Base-by-base conservation (phyloP, 1,140 invertebrate species). In the Pollicipes pollicipes region DNA sequence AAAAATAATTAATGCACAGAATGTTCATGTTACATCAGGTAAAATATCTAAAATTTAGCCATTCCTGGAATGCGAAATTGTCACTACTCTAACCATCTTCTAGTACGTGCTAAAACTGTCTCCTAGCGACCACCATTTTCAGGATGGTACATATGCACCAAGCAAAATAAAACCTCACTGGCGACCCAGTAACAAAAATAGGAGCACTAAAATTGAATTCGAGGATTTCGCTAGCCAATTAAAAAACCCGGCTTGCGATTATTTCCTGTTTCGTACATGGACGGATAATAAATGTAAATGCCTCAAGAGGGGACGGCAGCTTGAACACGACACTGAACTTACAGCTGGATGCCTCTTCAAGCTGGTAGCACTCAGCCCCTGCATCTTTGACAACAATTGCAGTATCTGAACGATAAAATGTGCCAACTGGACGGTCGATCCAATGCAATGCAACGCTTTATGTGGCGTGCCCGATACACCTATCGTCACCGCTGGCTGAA, bases 311-410 rank as follows among this genome's bases (percentile, higher is more conserved):
- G 45, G 68, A 71, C 45, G 17, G 68, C 27, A 69, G 45, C 70
- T 58, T 26, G 26, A n/a, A n/a, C n/a, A n/a, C n/a, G n/a, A n/a
- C n/a, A n/a, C n/a, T n/a, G 64, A 32, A 77, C 84, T 82, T 81
- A 87, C 85, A 72, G 86, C 81, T 69, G 85, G 85, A 75, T 87
- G 83, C 73, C 85, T 86, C 76, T 84, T 86, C 3, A 87, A 69
- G 58, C 76, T 76, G 21, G 68, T 21, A 28, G 72, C 8, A 3
- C 70, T 71, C 0, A 75, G 69, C n/a, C 76, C 76, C 69, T 73
- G 72, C 72, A 73, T 73, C 0, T 21, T 58, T 58, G 45, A 58
- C 13, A 21, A 21, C 4, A 58, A 68, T 68, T 28, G n/a, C 26
- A 35, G n/a, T n/a, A 27, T 21, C 3, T 6, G 8, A n/a, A 68